A percentile compares a stretch with the other conserved stretches of the same genome.
These are phyloP conservation scores for Mylabris phalerata DNA, from an alignment of 1,140 invertebrate genomes.

Conservation along the genomic window DNA sequence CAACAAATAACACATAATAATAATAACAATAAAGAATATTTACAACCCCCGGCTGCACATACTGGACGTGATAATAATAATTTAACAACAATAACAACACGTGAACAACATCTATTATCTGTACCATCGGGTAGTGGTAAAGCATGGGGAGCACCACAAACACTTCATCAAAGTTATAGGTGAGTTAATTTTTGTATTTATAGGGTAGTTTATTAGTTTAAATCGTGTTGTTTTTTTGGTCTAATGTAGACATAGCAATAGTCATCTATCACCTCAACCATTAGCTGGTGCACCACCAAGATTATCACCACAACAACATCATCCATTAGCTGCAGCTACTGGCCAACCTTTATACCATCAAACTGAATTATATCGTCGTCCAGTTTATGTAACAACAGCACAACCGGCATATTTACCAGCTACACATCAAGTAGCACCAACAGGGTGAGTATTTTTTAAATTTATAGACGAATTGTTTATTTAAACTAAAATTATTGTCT, in stretches of 20 bases:
- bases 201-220: background rate
- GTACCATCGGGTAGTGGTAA: constrained; percentile 15
- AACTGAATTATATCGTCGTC: constrained; percentile 52
- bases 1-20: background rate
- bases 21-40: constrained; percentile 45
- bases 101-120: constrained; percentile 44
- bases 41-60: constrained; percentile 59
- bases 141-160: constrained; percentile 47
- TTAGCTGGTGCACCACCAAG: constrained; percentile 41
- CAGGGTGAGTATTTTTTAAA: constrained; percentile 41
- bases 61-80: constrained; percentile 41
- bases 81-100: constrained; percentile 21
- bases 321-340: constrained; percentile 45
- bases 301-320: constrained; percentile 44
- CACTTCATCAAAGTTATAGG: constrained; percentile 54
- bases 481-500: background rate
- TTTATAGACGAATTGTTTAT: constrained; percentile 11
- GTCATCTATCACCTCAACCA: constrained; percentile 48
- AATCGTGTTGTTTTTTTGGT: background rate
- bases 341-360: constrained; percentile 50
- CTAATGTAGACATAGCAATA: constrained; percentile 36
- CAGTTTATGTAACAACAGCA: constrained; percentile 55
- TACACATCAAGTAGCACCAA: constrained; percentile 46
- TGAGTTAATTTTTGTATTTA: constrained; percentile 25
- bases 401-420: constrained; percentile 49